Percentiles rank a stretch among this genome's conserved stretches.
Conservation (phyloP, 2,797 vertebrate species). For the Trichosurus vulpecula region DNA sequence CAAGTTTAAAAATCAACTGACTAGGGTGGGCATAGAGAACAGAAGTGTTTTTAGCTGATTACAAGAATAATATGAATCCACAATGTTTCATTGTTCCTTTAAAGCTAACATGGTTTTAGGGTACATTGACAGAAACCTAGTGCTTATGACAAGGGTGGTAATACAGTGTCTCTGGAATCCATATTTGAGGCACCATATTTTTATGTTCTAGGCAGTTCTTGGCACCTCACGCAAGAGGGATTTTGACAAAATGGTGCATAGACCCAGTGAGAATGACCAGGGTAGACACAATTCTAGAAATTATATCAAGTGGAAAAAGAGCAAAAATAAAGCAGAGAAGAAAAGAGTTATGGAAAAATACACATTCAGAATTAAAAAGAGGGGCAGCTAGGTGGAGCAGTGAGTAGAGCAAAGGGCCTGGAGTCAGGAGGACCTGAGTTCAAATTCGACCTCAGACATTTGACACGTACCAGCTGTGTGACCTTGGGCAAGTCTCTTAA, state of each 20-base stretch:
- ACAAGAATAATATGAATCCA: neutral
- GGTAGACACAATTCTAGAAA: neutral
- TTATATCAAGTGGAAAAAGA: neutral
- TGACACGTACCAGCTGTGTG: too few species aligned
- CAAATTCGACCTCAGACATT: too few species aligned
- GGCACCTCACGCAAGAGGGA: neutral
- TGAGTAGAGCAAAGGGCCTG: too few species aligned
- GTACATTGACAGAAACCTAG: neutral
- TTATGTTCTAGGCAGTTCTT: neutral
- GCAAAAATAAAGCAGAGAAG: neutral
- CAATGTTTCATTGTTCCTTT: neutral
- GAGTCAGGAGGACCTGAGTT: too few species aligned
- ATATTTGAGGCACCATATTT: neutral
- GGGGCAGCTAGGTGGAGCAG: too few species aligned
- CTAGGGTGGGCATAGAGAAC: fast-evolving
- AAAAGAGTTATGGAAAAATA: neutral
- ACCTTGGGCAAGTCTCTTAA: too few species aligned
- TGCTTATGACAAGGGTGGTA: neutral
- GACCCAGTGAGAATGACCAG: neutral
- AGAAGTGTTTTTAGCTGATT: neutral
- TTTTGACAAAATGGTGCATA: neutral
- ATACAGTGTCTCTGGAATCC: neutral
- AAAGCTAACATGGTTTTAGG: neutral
- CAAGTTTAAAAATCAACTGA: neutral
- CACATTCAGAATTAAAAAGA: neutral